Evolutionary conservation across 2,888 invertebrate species (phyloP).

Genomic region (Poecilobothrus nobilitatus): DNA sequence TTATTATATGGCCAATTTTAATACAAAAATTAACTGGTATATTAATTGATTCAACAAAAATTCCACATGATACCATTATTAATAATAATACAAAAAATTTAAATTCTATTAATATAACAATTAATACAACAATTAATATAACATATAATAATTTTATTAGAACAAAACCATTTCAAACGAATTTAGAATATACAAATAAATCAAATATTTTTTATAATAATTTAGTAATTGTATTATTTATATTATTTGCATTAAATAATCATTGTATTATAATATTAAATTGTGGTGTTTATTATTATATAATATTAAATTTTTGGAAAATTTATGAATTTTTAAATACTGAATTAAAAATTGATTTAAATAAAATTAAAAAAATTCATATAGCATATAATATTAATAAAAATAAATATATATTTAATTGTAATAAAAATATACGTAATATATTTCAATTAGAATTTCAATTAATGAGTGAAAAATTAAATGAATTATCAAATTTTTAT

Average conservation of each 20-base stretch:
- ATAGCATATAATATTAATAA: neutral
- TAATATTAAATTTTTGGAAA: conserved; percentile 1
- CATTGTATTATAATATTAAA: conserved; percentile 4
- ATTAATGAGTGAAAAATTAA: neutral
- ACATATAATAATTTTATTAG: neutral
- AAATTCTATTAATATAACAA: neutral
- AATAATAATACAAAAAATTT: neutral
- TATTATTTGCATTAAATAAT: neutral
- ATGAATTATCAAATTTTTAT: neutral
- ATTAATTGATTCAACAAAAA: neutral
- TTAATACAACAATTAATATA: neutral
- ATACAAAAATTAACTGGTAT: neutral
- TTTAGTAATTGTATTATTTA: neutral
- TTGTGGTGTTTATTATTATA: neutral
- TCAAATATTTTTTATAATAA: neutral
- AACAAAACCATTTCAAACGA: neutral
- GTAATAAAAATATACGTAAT: neutral
- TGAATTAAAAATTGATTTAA: neutral
- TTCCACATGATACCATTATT: neutral
- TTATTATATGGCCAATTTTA: neutral
- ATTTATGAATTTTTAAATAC: neutral
- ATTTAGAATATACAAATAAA: neutral
- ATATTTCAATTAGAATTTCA: neutral
- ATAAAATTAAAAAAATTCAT: neutral
- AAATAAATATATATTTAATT: neutral